Percentiles rank a stretch among this genome's conserved stretches.
phyloP scores from a whole-genome alignment of 1,140 invertebrate genomes.

The Drosophila parvula region DNA sequence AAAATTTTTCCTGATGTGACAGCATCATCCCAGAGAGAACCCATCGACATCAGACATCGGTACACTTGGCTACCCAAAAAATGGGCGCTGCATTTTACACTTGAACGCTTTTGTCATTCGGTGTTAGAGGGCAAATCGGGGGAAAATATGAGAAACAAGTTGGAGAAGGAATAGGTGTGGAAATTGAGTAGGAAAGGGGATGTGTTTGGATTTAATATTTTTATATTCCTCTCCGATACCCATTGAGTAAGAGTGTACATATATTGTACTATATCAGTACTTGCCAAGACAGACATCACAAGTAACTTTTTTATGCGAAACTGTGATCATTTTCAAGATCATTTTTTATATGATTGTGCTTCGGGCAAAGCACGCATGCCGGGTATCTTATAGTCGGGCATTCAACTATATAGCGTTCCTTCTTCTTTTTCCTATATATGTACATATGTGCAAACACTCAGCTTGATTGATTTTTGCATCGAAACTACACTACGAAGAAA shows the following conservation, averaged over 20 bases:
- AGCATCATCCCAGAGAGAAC: constrained; percentile 14
- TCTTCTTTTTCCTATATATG: constrained; percentile 6
- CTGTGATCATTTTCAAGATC: neutral
- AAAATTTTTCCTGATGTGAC: constrained; percentile 3
- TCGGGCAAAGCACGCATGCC: neutral
- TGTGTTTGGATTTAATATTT: neutral
- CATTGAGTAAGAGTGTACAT: neutral
- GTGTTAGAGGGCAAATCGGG: constrained; percentile 3
- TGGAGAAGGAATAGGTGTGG: neutral
- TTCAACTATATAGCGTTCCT: neutral
- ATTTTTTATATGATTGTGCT: neutral
- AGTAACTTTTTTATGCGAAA: no score
- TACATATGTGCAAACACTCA: constrained; percentile 60
- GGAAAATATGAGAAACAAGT: neutral
- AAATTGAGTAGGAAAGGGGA: neutral
- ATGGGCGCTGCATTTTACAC: constrained; percentile 64
- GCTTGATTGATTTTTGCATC: constrained; percentile 74
- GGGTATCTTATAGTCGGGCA: neutral
- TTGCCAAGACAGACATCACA: no score
- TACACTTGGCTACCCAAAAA: constrained; percentile 40
- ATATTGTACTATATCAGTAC: neutral
- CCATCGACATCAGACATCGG: constrained; percentile 32
- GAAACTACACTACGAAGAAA: constrained; percentile 44
- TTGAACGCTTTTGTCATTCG: constrained; percentile 50
- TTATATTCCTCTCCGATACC: neutral